Conservation (phyloP, 1,140 invertebrate species). For the Coptotermes formosanus region DNA sequence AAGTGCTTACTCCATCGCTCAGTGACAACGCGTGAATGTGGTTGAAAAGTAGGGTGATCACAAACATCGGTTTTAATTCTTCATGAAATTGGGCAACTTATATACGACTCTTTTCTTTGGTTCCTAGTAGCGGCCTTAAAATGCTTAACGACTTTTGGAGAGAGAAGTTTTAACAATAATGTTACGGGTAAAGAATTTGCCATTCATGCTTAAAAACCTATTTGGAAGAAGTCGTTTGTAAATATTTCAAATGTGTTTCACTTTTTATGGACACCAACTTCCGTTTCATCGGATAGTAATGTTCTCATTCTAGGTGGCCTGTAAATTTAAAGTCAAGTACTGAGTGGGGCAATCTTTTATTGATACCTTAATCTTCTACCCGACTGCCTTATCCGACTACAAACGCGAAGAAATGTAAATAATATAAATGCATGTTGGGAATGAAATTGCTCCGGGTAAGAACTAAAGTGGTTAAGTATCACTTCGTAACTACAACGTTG, state of each 20-base stretch:
- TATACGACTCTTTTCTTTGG: too few relatives aligned
- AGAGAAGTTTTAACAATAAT: neutral
- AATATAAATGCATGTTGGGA: neutral
- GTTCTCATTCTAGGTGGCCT: neutral
- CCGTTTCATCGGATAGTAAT: neutral
- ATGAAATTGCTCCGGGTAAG: neutral
- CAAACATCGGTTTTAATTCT: too few relatives aligned
- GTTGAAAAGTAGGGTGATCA: too few relatives aligned
- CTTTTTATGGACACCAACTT: neutral
- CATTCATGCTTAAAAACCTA: neutral
- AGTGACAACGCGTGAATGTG: neutral
- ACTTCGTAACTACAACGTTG: neutral
- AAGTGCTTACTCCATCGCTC: too few relatives aligned
- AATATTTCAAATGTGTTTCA: neutral
- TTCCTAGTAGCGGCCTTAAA: too few relatives aligned
- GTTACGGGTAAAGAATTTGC: neutral
- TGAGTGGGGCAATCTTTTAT: neutral
- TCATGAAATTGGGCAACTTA: too few relatives aligned
- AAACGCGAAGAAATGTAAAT: neutral
- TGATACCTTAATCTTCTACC: slow-evolving; percentile 5
- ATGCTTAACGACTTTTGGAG: too few relatives aligned
- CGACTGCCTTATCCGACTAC: neutral
- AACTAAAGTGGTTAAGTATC: neutral
- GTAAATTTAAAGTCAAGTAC: neutral
- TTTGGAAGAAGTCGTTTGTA: neutral